Evolutionary conservation across 1,140 invertebrate species (phyloP).

Genomic region (Tetragonula clypearis): DNA sequence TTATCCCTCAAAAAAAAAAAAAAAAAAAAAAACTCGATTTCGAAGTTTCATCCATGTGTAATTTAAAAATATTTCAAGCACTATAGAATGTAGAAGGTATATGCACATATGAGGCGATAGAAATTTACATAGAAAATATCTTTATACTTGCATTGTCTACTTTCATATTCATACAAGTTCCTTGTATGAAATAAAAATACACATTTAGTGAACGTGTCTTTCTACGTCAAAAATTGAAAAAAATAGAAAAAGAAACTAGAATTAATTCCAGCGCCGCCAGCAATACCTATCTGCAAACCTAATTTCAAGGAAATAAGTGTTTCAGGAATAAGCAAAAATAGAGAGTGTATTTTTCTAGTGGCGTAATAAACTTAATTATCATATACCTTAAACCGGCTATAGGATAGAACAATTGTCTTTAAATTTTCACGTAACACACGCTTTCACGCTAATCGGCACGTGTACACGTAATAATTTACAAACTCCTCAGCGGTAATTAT

Average conservation of each 20-base stretch:
- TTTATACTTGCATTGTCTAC: not conserved
- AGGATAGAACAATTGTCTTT: not conserved
- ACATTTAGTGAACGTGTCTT: not conserved
- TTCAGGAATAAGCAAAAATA: not conserved
- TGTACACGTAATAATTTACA: slow-evolving; percentile 2
- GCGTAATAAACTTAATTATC: not conserved
- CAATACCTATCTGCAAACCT: not conserved
- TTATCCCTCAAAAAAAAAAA: too few relatives aligned
- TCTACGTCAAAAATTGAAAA: not conserved
- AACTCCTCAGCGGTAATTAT: slow-evolving; percentile 8
- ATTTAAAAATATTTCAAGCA: too few relatives aligned
- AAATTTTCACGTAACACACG: not conserved
- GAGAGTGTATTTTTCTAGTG: not conserved
- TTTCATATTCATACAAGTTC: not conserved
- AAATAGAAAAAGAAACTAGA: not conserved
- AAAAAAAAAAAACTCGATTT: too few relatives aligned
- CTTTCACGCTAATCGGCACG: not conserved
- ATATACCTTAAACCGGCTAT: not conserved
- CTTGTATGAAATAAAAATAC: not conserved
- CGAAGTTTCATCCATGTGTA: too few relatives aligned
- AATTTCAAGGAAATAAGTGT: too few relatives aligned
- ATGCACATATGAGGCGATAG: not conserved
- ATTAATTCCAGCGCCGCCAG: not conserved
- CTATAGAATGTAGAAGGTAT: not conserved
- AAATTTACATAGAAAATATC: not conserved